Evolutionary conservation across 2,888 invertebrate genomes (phyloP), one percentile per base, ranked within the genome.

Genomic region (Heterodera filipjevi): DNA sequence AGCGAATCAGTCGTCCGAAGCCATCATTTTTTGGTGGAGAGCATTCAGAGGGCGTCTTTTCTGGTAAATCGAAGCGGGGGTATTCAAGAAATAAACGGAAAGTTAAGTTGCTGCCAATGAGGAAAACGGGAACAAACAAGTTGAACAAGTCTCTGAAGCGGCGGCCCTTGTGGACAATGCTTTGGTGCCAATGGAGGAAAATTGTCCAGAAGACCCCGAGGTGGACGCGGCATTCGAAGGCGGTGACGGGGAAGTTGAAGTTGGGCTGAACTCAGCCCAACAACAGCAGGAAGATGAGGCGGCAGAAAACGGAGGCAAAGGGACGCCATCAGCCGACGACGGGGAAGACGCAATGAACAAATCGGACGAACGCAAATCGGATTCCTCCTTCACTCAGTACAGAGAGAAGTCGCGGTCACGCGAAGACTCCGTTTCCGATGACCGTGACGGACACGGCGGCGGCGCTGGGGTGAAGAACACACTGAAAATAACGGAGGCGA

Each of bases 351-450:
- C 3, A 1, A 12, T 5, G n/a, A 27, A 10, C 12, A 59, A 59
- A 27, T 10, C 27, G 59, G 27, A 27, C n/a, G 59, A 27, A 59
- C 59, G 39, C 39, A 39, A 6, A 6, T 10, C 39, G 39, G 59
- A 59, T 12, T 27, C 27, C 3, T 59, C 59, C 5, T 59, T 59
- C 59, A 59, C 59, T 0, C 59, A 59, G 27, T 59, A 59, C 59
- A 59, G 59, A n/a, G n/a, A 59, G 59, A 59, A 59, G 59, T 59
- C 59, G 27, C 59, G 59, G n/a, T 59, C 59, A n/a, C 59, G 59
- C 27, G 59, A 59, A 27, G 59, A 59, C 27, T 59, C 59, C 27
- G 27, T 59, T 27, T 59, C 59, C 27, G 59, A 59, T n/a, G 27
- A 27, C 0, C 10, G n/a, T 6, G 27, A 59, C 59, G 59, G 59